These are phyloP conservation scores for Hirudo medicinalis DNA, from an alignment of 1,140 invertebrate species.

Conservation along the genomic window DNA sequence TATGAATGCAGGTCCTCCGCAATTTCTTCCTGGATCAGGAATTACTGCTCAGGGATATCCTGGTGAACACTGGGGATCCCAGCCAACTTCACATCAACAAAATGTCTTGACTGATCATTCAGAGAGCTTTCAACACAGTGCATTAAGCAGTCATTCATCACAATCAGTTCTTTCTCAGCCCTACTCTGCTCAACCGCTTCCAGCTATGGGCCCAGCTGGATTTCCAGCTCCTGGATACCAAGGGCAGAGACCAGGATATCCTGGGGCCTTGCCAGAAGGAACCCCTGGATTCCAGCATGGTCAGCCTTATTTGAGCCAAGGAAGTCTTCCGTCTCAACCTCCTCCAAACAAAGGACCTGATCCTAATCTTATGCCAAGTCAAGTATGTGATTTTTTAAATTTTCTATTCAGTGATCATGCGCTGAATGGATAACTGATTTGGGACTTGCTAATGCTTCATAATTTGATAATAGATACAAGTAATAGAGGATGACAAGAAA, in stretches of 20 bases:
- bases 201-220: neutral
- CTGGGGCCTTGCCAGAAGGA: neutral
- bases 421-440: too few relatives aligned
- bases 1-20: conserved; percentile 7
- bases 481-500: conserved; percentile 73
- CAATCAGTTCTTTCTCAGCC: conserved; percentile 25
- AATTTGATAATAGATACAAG: conserved; percentile 61
- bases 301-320: conserved; percentile 27
- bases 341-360: conserved; percentile 51
- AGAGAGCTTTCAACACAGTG: too few relatives aligned
- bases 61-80: conserved; percentile 22
- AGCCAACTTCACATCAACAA: too few relatives aligned
- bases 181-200: conserved; percentile 29
- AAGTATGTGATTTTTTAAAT: conserved; percentile 48
- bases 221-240: neutral
- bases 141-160: conserved; percentile 10
- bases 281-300: conserved; percentile 15
- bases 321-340: conserved; percentile 39
- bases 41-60: conserved; percentile 10
- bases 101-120: too few relatives aligned
- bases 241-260: neutral
- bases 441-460: too few relatives aligned
- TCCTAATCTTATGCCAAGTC: conserved; percentile 92
- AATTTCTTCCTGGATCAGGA: too few relatives aligned
- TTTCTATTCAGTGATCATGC: neutral